These are phyloP conservation scores for Epizoanthus ramosus DNA, from an alignment of 92 coral and sea anemone species.

Conservation along the genomic window DNA sequence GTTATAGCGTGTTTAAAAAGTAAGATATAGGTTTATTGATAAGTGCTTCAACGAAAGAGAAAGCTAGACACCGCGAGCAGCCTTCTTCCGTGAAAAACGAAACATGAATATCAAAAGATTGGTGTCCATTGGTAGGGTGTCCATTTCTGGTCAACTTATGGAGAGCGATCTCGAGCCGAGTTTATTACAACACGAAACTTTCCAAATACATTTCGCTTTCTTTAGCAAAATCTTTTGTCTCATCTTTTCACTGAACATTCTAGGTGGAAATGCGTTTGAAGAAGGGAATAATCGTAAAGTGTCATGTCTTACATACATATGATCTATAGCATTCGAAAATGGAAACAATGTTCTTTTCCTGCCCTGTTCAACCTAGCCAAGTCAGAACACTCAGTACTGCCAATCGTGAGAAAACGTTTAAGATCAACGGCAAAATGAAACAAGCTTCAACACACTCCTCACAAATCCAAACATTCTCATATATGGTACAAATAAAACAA, in stretches of 20 bases:
- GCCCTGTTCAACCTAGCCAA: neutral
- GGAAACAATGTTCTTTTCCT: constrained; percentile 34
- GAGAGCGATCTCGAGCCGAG: neutral
- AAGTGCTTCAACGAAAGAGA: neutral
- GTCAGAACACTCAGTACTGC: neutral
- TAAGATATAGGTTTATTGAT: neutral
- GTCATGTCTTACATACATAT: neutral
- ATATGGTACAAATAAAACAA: constrained; percentile 29
- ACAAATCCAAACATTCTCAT: constrained; percentile 29
- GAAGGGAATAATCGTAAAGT: neutral
- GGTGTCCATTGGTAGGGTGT: neutral
- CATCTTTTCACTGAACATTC: neutral
- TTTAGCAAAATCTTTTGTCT: neutral
- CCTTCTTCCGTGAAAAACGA: constrained; percentile 23
- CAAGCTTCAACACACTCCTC: constrained; percentile 28
- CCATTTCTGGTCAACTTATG: neutral
- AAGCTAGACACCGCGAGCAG: neutral
- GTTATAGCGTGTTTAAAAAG: no score
- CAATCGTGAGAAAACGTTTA: neutral
- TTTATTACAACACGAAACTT: neutral
- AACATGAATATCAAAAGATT: neutral
- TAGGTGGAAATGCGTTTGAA: neutral
- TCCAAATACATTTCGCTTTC: neutral
- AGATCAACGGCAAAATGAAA: constrained; percentile 17
- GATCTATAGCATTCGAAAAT: neutral